A percentile compares a stretch with the other conserved stretches of the same genome.
Evolutionary conservation across 2,888 invertebrate genomes (phyloP).

Genomic region (Agrotis exclamationis): DNA sequence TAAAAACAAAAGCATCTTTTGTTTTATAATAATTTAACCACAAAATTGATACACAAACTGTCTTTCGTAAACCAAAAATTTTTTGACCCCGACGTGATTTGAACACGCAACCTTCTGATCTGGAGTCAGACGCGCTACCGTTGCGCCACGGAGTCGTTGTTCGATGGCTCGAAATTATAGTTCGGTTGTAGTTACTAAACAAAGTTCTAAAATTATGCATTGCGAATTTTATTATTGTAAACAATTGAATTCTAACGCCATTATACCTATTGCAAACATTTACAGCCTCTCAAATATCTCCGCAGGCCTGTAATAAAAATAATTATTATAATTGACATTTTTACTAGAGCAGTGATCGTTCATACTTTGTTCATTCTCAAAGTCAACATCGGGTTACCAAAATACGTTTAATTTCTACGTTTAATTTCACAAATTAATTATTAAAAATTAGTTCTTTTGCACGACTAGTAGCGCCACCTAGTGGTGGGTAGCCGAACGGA

Average conservation of each 20-base stretch:
- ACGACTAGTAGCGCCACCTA: conserved; percentile 48
- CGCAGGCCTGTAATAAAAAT: no score
- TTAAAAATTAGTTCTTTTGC: not conserved
- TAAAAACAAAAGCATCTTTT: no score
- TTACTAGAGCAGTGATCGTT: no score
- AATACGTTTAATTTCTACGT: not conserved
- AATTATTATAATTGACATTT: no score
- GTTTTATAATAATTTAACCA: no score
- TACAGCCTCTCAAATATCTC: not conserved
- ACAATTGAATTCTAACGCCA: not conserved
- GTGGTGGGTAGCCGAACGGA: conserved; percentile 30
- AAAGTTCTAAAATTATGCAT: fast-evolving
- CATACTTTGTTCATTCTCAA: not conserved
- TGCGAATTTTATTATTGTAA: not conserved
- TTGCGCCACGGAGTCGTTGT: conserved; percentile 97
- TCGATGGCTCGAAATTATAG: fast-evolving
- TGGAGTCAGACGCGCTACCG: conserved; percentile 99
- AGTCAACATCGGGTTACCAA: not conserved
- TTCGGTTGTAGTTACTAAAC: not conserved
- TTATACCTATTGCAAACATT: not conserved
- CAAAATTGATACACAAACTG: no score
- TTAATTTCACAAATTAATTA: not conserved
- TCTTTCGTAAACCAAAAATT: not conserved
- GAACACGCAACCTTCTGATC: conserved; percentile 99
- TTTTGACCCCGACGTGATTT: conserved; percentile 98